Conservation (phyloP, 2,113 vertebrate species). For the Atlantisia rogersi region DNA sequence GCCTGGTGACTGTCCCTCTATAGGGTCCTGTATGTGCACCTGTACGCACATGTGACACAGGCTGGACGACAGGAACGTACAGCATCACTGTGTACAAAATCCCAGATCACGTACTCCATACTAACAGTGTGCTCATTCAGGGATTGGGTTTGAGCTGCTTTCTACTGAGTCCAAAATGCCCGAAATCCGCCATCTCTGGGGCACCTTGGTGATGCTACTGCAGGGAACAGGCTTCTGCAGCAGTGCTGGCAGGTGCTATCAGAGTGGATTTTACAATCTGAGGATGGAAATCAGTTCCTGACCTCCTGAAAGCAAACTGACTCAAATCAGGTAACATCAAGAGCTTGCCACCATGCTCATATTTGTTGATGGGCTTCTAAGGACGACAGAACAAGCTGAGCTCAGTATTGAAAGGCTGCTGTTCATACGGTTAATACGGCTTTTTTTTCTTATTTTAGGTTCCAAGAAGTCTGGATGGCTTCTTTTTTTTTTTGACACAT, state of each 20-base stretch:
- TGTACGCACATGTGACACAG: not conserved
- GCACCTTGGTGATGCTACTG: not conserved
- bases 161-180: not conserved
- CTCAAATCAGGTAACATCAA: not conserved
- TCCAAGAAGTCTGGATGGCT: not conserved
- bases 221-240: not conserved
- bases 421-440: no score
- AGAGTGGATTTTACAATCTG: not conserved
- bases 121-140: accelerated
- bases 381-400: not conserved
- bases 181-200: not conserved
- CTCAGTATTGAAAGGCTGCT: not conserved
- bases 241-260: not conserved
- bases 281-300: not conserved
- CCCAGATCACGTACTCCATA: not conserved
- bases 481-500: not conserved
- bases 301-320: not conserved
- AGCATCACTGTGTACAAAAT: not conserved
- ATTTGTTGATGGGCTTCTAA: not conserved
- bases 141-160: not conserved
- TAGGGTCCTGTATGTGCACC: accelerated
- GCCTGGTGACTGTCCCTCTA: not conserved
- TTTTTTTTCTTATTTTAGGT: not conserved
- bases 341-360: not conserved
- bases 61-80: not conserved